These are phyloP conservation scores for Mastomys coucha DNA, from an alignment of 2,113 vertebrate genomes.

Conservation along the genomic window DNA sequence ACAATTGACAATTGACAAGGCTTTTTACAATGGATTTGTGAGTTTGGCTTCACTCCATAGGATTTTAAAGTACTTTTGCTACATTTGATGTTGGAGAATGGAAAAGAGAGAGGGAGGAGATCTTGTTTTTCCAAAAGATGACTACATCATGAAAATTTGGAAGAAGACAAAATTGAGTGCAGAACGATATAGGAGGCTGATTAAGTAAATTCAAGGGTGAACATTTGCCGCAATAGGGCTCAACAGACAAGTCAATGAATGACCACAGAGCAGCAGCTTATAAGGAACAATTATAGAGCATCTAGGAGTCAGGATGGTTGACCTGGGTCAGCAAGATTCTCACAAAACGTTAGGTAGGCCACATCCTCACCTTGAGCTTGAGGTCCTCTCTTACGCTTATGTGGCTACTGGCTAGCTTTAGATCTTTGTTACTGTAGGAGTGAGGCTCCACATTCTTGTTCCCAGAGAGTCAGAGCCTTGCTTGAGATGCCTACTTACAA, in stretches of 20 bases:
- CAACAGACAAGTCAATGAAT: neutral
- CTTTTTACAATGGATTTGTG: neutral
- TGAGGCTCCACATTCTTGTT: neutral
- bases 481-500: neutral
- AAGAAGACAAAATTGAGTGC: neutral
- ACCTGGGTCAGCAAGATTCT: neutral
- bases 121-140: constrained; percentile 17
- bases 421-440: neutral
- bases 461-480: neutral
- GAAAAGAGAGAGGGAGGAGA: neutral
- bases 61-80: neutral
- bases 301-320: neutral
- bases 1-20: neutral
- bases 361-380: neutral
- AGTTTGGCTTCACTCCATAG: neutral
- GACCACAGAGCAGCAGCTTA: neutral
- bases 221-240: neutral
- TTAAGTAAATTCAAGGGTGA: neutral
- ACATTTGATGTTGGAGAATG: neutral
- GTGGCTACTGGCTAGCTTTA: neutral
- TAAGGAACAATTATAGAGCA: neutral
- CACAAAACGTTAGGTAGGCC: neutral
- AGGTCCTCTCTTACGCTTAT: neutral
- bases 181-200: neutral
- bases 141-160: neutral